Evolutionary conservation across 2,888 invertebrate genomes (phyloP), one percentile per base, ranked within the genome.

Genomic region (Drosophila recens): DNA sequence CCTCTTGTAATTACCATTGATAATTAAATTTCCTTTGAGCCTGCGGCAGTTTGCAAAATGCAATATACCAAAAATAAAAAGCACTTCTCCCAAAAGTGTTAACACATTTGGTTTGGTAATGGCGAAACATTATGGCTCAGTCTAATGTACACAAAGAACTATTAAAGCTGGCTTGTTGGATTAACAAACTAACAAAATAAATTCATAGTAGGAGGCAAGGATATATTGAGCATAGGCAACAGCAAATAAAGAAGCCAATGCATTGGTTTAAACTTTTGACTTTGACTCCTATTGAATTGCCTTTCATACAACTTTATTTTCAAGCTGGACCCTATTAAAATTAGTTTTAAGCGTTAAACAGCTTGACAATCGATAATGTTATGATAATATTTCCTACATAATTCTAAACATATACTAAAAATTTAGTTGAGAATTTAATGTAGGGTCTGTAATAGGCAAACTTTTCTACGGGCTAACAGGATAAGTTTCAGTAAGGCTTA

Each of bases 1-100:
- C 56, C 75, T 36, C 45, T 53, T 38, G 36, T 40, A 58, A 65
- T 63, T 74, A 30, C 33, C 33, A 56, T 54, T 67, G 77, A 80
- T 80, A 79, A 79, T 79, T 79, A 67, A 69, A 70, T 80, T 76
- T 57, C 63, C 65, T 80, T 72, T 66, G 53, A 51, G 53, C 62
- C 62, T 57, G 51, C 49, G 49, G 42, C 45, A 11, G 40, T 42
- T 40, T 64, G 15, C 53, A 64, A 59, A 64, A 54, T 74, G 57
- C 75, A 77, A 79, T 67, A 74, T 70, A 51, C 58, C 46, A 23
- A 79, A 77, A 70, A 57, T 69, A 66, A 64, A 74, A 74, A 59
- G 6, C 38, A 27, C 9, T 45, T 45, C 9, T 1, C 4, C 30
- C 38, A 11, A 9, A 10, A 15, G 6, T 33, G 17, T 38, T 20